These are phyloP conservation scores for Cherax quadricarinatus DNA, from an alignment of 1,140 invertebrate genomes.

Conservation along the genomic window DNA sequence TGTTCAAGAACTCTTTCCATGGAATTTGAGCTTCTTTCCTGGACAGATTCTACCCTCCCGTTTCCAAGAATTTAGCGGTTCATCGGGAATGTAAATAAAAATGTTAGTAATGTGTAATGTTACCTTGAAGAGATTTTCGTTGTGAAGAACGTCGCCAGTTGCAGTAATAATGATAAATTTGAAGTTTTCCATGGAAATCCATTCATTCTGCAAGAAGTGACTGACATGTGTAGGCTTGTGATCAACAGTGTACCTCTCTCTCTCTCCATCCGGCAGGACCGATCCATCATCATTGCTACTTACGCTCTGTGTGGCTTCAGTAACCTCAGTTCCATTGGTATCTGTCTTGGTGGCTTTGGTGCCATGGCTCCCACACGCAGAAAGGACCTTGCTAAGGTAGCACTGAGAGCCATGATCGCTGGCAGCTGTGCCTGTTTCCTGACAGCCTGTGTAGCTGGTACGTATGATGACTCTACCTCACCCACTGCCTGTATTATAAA, in stretches of 20 bases:
- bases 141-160: no score
- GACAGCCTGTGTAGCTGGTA: constrained; percentile 93
- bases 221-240: no score
- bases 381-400: constrained; percentile 83
- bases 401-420: constrained; percentile 89
- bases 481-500: neutral
- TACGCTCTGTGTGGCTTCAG: constrained; percentile 97
- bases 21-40: no score
- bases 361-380: constrained; percentile 87
- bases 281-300: constrained; percentile 85
- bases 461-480: neutral
- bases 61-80: neutral
- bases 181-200: no score
- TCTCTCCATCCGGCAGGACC: constrained; percentile 15
- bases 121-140: no score
- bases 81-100: no score
- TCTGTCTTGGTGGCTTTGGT: constrained; percentile 88
- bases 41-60: neutral
- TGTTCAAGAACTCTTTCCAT: no score
- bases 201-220: no score
- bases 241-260: no score
- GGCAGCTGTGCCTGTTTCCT: constrained; percentile 93
- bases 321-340: constrained; percentile 93
- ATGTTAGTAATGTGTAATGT: no score
- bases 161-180: no score